Percentiles rank a stretch among this genome's conserved stretches.
Evolutionary conservation across 2,888 invertebrate genomes (phyloP).

Genomic region (Oxytorus armatus): DNA sequence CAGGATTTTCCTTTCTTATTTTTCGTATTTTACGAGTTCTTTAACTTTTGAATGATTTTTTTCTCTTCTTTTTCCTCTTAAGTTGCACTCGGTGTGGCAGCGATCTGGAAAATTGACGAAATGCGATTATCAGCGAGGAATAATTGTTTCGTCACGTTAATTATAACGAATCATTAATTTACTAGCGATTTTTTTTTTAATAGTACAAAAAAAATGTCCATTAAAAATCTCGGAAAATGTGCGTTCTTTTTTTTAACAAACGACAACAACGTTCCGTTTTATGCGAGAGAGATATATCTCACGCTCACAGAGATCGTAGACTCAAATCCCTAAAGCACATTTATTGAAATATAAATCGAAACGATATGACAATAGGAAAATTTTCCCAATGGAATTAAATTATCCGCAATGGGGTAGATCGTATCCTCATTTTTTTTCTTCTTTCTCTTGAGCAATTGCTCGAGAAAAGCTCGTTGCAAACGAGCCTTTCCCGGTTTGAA

Average conservation of each 20-base stretch:
- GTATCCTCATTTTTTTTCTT: slow-evolving; percentile 58
- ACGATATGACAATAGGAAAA: slow-evolving; percentile 1
- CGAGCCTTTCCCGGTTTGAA: slow-evolving; percentile 56
- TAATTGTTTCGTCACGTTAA: not conserved
- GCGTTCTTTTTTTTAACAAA: too few relatives aligned
- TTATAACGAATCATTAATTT: too few relatives aligned
- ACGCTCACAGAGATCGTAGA: too few relatives aligned
- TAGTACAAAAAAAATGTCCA: too few relatives aligned
- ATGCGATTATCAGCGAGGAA: slow-evolving; percentile 11
- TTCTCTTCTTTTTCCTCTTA: not conserved
- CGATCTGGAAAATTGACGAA: slow-evolving; percentile 54
- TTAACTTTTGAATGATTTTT: slow-evolving; percentile 30
- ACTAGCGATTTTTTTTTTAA: too few relatives aligned
- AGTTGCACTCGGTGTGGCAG: slow-evolving; percentile 9
- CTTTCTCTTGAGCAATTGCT: slow-evolving; percentile 50
- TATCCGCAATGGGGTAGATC: slow-evolving; percentile 42
- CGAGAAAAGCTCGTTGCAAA: slow-evolving; percentile 29
- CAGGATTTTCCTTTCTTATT: slow-evolving; percentile 36
- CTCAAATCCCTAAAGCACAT: too few relatives aligned
- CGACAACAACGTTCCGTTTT: too few relatives aligned
- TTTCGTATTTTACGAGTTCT: slow-evolving; percentile 21
- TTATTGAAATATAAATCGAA: not conserved
- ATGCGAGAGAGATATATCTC: too few relatives aligned
- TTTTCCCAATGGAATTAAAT: slow-evolving; percentile 46
- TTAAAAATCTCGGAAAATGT: too few relatives aligned